phyloP scores from a whole-genome alignment of 2,888 invertebrate genomes.

The Neoitamus cyanurus region DNA sequence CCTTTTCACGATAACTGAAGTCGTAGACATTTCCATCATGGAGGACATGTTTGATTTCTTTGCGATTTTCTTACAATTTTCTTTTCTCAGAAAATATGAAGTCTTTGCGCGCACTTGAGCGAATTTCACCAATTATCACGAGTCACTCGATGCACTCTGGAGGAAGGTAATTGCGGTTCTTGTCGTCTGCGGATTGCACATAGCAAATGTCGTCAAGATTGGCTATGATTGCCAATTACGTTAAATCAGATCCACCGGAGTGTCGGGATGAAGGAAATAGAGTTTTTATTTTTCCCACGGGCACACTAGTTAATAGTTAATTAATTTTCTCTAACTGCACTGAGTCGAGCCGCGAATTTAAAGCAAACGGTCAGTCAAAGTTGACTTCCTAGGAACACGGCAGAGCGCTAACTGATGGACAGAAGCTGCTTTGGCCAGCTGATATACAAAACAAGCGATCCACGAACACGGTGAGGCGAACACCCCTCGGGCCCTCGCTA shows the following conservation, averaged over 20 bases:
- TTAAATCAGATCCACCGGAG: background rate
- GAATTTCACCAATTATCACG: conserved; percentile 14
- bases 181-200: background rate
- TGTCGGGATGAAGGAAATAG: background rate
- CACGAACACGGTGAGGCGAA: background rate
- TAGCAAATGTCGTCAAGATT: conserved; percentile 6
- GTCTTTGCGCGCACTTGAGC: background rate
- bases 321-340: background rate
- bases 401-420: background rate
- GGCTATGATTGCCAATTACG: background rate
- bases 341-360: background rate
- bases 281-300: background rate
- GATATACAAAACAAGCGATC: background rate
- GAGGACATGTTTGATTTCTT: conserved; percentile 51
- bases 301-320: background rate
- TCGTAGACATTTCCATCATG: conserved; percentile 34
- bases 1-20: conserved; percentile 42
- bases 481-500: background rate
- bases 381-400: background rate
- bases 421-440: background rate
- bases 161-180: background rate
- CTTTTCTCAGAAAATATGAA: background rate
- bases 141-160: background rate
- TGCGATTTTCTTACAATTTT: background rate
- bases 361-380: background rate